Evolutionary conservation across 2,888 invertebrate species (phyloP).

Genomic region (Stictocephala bisonia): DNA sequence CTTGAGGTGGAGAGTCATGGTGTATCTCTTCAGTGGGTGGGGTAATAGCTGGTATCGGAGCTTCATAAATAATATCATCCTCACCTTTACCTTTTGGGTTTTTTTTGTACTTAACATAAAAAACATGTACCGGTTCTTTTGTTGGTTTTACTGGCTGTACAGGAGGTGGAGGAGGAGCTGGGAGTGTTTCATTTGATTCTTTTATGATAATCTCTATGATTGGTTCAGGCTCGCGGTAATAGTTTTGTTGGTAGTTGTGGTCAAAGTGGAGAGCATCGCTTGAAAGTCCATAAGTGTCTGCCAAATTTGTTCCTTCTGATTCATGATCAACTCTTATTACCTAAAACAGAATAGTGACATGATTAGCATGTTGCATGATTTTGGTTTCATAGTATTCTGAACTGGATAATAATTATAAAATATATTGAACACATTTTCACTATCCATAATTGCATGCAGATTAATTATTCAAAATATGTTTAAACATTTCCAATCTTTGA

Average conservation of each 20-base stretch:
- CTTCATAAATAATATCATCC: slow-evolving; percentile 80
- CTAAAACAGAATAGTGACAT: slow-evolving; percentile 31
- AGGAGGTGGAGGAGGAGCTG: slow-evolving; percentile 71
- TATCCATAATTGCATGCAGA: too few species aligned
- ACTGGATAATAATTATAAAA: too few species aligned
- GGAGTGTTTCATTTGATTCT: slow-evolving; percentile 85
- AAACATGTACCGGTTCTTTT: slow-evolving; percentile 90
- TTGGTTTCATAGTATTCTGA: too few species aligned
- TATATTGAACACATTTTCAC: too few species aligned
- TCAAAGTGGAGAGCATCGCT: slow-evolving; percentile 59
- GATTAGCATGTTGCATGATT: too few species aligned
- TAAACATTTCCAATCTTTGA: too few species aligned
- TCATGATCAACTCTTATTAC: slow-evolving; percentile 50
- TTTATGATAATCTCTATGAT: slow-evolving; percentile 94
- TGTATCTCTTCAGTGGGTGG: slow-evolving; percentile 75
- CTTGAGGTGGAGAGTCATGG: slow-evolving; percentile 48
- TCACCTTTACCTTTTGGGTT: slow-evolving; percentile 74
- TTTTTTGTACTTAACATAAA: slow-evolving; percentile 91
- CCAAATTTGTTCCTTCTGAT: slow-evolving; percentile 50
- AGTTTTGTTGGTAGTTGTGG: slow-evolving; percentile 65
- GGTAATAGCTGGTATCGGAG: slow-evolving; percentile 82
- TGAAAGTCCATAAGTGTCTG: slow-evolving; percentile 52
- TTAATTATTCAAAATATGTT: too few species aligned
- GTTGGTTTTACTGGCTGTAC: slow-evolving; percentile 69
- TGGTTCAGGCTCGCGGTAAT: slow-evolving; percentile 84